Evolutionary conservation across 2,797 vertebrate genomes (phyloP), one percentile per base, ranked within the genome.

Genomic region (Coregonus suidteri): DNA sequence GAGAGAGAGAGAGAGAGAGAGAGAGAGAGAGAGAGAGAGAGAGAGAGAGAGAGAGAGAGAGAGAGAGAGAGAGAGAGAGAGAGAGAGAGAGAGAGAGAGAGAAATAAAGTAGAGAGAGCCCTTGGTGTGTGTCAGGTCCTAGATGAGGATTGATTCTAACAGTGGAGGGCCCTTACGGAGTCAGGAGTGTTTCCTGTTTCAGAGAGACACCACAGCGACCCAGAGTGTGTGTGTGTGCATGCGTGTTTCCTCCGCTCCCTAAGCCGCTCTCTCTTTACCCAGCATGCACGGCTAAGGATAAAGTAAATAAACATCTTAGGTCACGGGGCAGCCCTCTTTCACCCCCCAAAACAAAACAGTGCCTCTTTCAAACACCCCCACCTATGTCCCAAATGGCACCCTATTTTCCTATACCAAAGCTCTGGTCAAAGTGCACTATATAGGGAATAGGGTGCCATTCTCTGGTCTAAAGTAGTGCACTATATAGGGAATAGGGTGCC

Each of bases 301-400:
- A 93, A 94, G 92, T 93, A 94, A 95, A 95, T 94, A 95, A 95
- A 95, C 92, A 94, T 85, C 89, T 84, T 73, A 91, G 91, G 94
- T 93, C 89, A 88, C 73, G 91, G 92, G 92, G 90, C 90, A 92
- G 91, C 83, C 85, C 91, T 93, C 91, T 91, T 92, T 94, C 91
- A 92, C 92, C 93, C 90, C 90, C 87, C 20, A 93, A 95, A 95
- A 93, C 93, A 94, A 94, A 95, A 93, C 93, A 93, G 83, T 88
- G 86, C 90, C 92, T 91, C 93, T 89, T 92, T 93, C 20, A 20
- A 20, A 59, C 56, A 59, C 56, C 56, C 7, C 6, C 20, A n/a
- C 1, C 6, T 59, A 4, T 1, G 56, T 59, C 16, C 56, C 56
- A 59, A 59, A 59, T 25, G 53, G 25, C 25, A 62, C 6, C 13